A percentile compares a stretch with the other conserved stretches of the same genome.
Evolutionary conservation across 2,888 invertebrate species (phyloP).

Genomic region (Plagodis pulveraria): DNA sequence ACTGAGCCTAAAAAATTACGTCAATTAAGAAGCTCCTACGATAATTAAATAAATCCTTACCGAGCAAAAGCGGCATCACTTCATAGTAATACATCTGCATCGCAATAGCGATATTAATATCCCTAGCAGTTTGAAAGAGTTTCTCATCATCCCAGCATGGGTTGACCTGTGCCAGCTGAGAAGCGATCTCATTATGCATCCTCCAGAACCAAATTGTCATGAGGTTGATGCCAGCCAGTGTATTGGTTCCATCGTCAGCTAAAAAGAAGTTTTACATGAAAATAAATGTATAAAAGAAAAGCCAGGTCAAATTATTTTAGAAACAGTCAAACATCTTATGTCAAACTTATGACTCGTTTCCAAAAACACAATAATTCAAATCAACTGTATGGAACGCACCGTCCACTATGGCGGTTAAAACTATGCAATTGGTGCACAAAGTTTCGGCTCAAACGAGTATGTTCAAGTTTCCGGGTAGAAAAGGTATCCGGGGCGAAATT

Average conservation of each 20-base stretch:
- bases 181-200: conserved; percentile 56
- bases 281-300: too few species aligned
- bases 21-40: not conserved
- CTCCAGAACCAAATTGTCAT: conserved; percentile 56
- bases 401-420: too few species aligned
- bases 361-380: too few species aligned
- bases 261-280: conserved; percentile 9
- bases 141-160: conserved; percentile 59
- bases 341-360: too few species aligned
- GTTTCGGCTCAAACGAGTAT: too few species aligned
- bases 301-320: too few species aligned
- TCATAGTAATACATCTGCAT: conserved; percentile 56
- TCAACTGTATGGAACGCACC: too few species aligned
- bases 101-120: conserved; percentile 55
- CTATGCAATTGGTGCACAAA: too few species aligned
- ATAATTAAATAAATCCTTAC: conserved; percentile 38
- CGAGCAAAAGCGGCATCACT: conserved; percentile 50
- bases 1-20: too few species aligned
- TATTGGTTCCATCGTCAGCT: conserved; percentile 54
- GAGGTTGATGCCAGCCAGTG: conserved; percentile 50
- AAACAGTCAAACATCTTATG: too few species aligned
- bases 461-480: too few species aligned
- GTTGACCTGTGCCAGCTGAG: conserved; percentile 46
- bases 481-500: too few species aligned
- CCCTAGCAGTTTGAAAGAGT: conserved; percentile 53